phyloP scores from a whole-genome alignment of 1,140 invertebrate genomes.

The Platyura marginata region DNA sequence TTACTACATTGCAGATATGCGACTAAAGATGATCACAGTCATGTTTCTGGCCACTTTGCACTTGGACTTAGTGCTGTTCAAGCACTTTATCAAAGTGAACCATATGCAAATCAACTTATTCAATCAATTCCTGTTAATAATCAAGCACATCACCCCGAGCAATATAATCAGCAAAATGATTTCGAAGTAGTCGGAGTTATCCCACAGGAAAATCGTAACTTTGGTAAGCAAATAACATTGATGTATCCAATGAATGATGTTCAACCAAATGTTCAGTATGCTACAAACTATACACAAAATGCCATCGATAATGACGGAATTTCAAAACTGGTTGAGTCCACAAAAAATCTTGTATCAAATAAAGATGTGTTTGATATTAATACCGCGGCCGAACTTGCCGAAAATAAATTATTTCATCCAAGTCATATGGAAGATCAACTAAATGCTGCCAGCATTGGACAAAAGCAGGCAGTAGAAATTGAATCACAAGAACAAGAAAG shows the following conservation, averaged over 20 bases:
- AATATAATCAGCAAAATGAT: background rate
- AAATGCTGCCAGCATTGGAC: conserved; percentile 12
- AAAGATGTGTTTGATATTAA: conserved; percentile 34
- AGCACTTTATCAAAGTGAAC: conserved; percentile 20
- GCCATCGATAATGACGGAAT: conserved; percentile 17
- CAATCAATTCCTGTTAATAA: background rate
- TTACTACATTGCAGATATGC: conserved; percentile 1
- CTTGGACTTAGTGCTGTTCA: conserved; percentile 33
- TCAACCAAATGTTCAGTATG: background rate
- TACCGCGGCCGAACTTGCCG: conserved; percentile 13
- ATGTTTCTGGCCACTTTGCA: conserved; percentile 27
- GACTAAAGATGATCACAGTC: conserved; percentile 20
- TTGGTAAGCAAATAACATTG: background rate
- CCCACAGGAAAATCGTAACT: background rate
- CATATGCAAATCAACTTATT: background rate
- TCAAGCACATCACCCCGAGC: background rate
- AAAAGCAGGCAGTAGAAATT: background rate
- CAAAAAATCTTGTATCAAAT: conserved; percentile 31
- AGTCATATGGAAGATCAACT: conserved; percentile 5
- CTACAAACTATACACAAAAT: background rate
- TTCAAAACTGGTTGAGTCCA: conserved; percentile 29
- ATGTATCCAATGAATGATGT: background rate
- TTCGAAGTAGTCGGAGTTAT: background rate
- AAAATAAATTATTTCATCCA: background rate
- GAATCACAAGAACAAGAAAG: background rate